phyloP scores from a whole-genome alignment of 2,888 invertebrate genomes.

The Furcula furcula region DNA sequence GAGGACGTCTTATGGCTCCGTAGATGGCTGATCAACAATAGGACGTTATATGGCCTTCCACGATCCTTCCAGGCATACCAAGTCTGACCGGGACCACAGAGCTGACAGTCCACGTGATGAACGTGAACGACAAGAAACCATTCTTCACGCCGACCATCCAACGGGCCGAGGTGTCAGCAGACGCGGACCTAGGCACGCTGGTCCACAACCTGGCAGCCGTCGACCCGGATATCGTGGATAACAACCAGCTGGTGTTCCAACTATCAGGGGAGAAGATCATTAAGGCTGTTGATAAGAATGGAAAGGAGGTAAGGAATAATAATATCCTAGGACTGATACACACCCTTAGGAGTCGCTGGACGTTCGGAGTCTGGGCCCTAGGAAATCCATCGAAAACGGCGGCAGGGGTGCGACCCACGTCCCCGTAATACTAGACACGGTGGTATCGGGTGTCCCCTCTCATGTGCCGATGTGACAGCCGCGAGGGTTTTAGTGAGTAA shows the following conservation, averaged over 20 bases:
- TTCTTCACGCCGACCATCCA: constrained; percentile 90
- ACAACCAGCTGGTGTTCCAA: constrained; percentile 85
- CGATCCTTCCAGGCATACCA: constrained; percentile 86
- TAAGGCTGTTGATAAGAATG: constrained; percentile 91
- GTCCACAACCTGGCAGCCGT: constrained; percentile 87
- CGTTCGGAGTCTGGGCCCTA: too few relatives aligned
- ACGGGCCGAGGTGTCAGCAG: constrained; percentile 90
- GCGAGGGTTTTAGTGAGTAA: too few relatives aligned
- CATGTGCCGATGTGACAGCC: too few relatives aligned
- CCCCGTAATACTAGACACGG: too few relatives aligned
- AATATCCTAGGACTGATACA: too few relatives aligned
- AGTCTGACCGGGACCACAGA: constrained; percentile 90
- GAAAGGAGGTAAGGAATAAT: constrained; percentile 87
- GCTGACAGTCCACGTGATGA: constrained; percentile 89
- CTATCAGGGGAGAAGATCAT: constrained; percentile 85
- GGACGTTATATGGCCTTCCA: too few relatives aligned
- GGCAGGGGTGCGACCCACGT: too few relatives aligned
- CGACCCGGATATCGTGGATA: constrained; percentile 89
- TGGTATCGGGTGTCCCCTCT: too few relatives aligned
- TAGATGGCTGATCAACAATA: too few relatives aligned
- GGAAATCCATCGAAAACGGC: too few relatives aligned
- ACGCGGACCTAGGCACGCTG: constrained; percentile 86
- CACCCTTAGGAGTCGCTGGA: too few relatives aligned
- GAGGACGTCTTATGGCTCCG: too few relatives aligned
- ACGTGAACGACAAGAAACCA: constrained; percentile 94